phyloP scores from a whole-genome alignment of 2,888 invertebrate species.

The Athripsodes cinereus region DNA sequence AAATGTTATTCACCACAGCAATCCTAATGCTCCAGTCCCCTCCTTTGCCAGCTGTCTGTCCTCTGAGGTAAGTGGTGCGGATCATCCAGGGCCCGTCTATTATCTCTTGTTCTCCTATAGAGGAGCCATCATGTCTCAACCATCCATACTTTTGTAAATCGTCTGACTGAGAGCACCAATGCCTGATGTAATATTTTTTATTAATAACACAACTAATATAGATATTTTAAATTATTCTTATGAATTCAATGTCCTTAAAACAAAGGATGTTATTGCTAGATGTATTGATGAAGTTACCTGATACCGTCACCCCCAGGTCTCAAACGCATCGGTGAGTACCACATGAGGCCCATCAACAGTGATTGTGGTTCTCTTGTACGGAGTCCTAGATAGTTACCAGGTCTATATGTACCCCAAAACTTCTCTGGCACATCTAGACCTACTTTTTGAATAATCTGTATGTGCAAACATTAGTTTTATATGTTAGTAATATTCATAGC shows the following conservation, averaged over 20 bases:
- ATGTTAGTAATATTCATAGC: too few species aligned
- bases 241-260: not conserved
- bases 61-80: conserved; percentile 85
- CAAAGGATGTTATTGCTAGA: too few species aligned
- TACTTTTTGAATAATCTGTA: conserved; percentile 62
- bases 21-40: conserved; percentile 93
- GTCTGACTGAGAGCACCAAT: conserved; percentile 91
- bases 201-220: not conserved
- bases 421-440: conserved; percentile 68
- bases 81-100: conserved; percentile 71
- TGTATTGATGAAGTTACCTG: conserved; percentile 39
- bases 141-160: conserved; percentile 78
- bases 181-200: conserved; percentile 44
- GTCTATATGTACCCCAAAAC: conserved; percentile 92
- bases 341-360: conserved; percentile 91
- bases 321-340: conserved; percentile 75
- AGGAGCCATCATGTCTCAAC: conserved; percentile 87
- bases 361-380: conserved; percentile 86
- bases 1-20: conserved; percentile 39
- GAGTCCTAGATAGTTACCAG: conserved; percentile 85
- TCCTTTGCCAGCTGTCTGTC: conserved; percentile 67
- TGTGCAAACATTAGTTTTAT: too few species aligned
- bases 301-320: conserved; percentile 68
- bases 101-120: conserved; percentile 88
- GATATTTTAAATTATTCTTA: not conserved